Conservation (phyloP, 1,140 invertebrate species). For the Drosophila ogumai region DNA sequence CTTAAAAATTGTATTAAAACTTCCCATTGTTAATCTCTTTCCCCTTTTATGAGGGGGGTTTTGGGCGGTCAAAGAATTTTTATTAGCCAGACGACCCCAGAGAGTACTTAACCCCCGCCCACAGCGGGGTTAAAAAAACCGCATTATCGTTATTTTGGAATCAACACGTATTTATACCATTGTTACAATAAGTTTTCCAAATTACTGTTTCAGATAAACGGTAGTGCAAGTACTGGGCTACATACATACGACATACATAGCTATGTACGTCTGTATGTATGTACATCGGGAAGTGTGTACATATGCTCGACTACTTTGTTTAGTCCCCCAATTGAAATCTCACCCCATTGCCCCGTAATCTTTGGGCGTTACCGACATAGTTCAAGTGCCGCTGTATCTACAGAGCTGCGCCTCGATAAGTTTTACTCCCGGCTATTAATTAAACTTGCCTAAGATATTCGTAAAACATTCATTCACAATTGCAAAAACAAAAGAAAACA, state of each 20-base stretch:
- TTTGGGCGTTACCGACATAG: conserved; percentile 47
- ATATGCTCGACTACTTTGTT: conserved; percentile 49
- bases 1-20: not conserved
- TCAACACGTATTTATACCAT: conserved; percentile 28
- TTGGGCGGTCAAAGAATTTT: conserved; percentile 7
- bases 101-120: not conserved
- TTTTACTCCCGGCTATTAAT: not conserved
- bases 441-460: too few species aligned
- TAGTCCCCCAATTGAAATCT: conserved; percentile 44
- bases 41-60: not conserved
- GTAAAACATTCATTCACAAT: conserved; percentile 20
- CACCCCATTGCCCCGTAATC: conserved; percentile 44
- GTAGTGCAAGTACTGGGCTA: not conserved
- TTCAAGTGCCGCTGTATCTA: conserved; percentile 10
- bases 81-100: conserved; percentile 6
- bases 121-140: not conserved
- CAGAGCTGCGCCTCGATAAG: not conserved
- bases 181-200: conserved; percentile 2
- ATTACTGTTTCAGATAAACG: conserved; percentile 26
- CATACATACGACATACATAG: conserved; percentile 8
- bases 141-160: conserved; percentile 5
- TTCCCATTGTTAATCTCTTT: not conserved
- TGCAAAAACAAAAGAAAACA: conserved; percentile 27
- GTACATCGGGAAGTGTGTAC: conserved; percentile 33
- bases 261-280: conserved; percentile 22